Percentiles rank a stretch among this genome's conserved stretches.
phyloP scores from a whole-genome alignment of 2,888 invertebrate species.

The Pollenia angustigena region DNA sequence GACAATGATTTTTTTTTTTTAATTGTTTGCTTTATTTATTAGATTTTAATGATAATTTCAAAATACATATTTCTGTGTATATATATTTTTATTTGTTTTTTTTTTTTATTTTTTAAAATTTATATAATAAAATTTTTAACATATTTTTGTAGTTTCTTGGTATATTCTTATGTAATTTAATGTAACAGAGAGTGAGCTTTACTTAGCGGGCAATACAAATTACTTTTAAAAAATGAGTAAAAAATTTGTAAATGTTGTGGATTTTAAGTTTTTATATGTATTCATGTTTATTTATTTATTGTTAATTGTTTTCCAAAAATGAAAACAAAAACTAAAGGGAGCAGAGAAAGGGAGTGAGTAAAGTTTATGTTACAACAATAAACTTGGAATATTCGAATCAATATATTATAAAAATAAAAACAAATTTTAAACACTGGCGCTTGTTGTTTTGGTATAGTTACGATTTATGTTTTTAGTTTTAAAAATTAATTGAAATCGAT shows the following conservation, averaged over 20 bases:
- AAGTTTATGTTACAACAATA: slow-evolving; percentile 1
- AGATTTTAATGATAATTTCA: slow-evolving; percentile 67
- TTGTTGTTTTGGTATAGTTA: slow-evolving; percentile 34
- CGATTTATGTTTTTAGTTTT: neutral
- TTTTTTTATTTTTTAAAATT: slow-evolving; percentile 73
- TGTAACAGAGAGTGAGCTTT: slow-evolving; percentile 70
- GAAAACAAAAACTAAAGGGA: neutral
- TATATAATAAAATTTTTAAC: slow-evolving; percentile 68
- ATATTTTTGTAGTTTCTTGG: slow-evolving; percentile 53
- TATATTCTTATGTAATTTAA: slow-evolving; percentile 44
- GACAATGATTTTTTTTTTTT: slow-evolving; percentile 56
- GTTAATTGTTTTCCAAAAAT: neutral
- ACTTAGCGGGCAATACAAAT: slow-evolving; percentile 46
- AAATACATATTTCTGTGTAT: slow-evolving; percentile 77
- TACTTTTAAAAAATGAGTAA: slow-evolving; percentile 15
- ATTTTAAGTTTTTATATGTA: slow-evolving; percentile 8
- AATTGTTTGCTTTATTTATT: slow-evolving; percentile 50
- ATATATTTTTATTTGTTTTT: slow-evolving; percentile 73
- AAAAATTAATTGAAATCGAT: slow-evolving; percentile 9
- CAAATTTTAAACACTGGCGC: slow-evolving; percentile 59
- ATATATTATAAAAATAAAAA: slow-evolving; percentile 44
- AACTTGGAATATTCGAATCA: slow-evolving; percentile 31
- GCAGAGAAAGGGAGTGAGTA: slow-evolving; percentile 25
- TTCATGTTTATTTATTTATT: neutral
- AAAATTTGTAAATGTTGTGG: slow-evolving; percentile 15